Conservation (phyloP, 2,797 vertebrate genomes). For the Clamator glandarius region DNA sequence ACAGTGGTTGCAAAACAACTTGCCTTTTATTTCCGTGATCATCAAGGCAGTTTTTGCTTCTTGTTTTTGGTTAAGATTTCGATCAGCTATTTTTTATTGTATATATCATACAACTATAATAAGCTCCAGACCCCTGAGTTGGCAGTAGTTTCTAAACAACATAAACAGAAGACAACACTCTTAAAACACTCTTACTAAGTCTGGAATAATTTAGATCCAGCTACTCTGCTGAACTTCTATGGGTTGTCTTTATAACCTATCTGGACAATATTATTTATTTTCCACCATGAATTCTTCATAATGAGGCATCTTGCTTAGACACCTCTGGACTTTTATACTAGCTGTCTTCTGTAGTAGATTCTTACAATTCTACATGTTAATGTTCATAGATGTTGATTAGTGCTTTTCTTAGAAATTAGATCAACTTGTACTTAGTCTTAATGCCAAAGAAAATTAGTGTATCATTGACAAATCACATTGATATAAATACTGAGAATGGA, state of each 20-base stretch:
- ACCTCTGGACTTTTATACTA: not conserved
- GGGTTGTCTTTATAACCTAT: not conserved
- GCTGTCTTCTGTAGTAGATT: not conserved
- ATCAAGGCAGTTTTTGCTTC: slow-evolving; percentile 44
- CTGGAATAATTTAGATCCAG: slow-evolving; percentile 25
- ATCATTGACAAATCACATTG: not conserved
- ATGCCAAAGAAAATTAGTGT: not conserved
- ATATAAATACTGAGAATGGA: not conserved
- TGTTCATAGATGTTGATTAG: not conserved
- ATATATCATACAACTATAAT: slow-evolving; percentile 56
- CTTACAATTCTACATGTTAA: not conserved
- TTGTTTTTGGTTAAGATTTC: slow-evolving; percentile 52
- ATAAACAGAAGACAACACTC: slow-evolving; percentile 44
- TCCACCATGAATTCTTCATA: not conserved
- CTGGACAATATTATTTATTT: not conserved
- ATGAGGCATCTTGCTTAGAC: not conserved
- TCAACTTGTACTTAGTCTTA: not conserved
- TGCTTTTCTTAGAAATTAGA: not conserved
- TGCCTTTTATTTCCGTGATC: slow-evolving; percentile 44
- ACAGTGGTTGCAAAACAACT: not conserved
- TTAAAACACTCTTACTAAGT: not conserved
- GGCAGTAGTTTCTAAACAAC: slow-evolving; percentile 57
- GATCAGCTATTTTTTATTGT: slow-evolving; percentile 44
- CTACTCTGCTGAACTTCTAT: not conserved
- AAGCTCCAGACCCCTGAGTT: slow-evolving; percentile 61